Evolutionary conservation across 2,113 vertebrate genomes (phyloP), one percentile per base, ranked within the genome.

Genomic region (Trematocara nigrifrons): DNA sequence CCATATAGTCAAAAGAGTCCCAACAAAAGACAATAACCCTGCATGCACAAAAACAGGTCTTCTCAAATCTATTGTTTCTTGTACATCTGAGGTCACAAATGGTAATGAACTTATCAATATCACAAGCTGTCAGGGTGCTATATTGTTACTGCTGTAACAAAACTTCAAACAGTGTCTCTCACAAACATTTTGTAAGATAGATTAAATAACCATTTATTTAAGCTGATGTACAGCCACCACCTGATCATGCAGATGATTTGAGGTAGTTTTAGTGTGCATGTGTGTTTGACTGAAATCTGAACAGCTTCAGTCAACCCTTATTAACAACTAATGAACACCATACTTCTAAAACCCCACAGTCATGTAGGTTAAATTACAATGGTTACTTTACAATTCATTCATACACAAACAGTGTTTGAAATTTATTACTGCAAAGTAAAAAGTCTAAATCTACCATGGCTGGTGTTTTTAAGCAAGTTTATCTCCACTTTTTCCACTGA

Each of bases 1-100:
- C 86, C 93, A 94, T 94, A 89, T 59, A 91, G 86, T 93, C 88
- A 93, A 92, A 94, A 81, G 88, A 90, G 84, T 18, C 66, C 2
- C 16, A 52, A 71, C 83, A 35, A 88, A 15, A 18, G 12, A 4
- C 4, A 6, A 33, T 26, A 56, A 22, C 51, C 11, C 76, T 56
- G 31, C 18, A 57, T 7, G 18, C 45, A 18, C 83, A 59, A 89
- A 84, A 81, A 84, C 86, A 83, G 61, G 40, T 64, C 61, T 57
- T 61, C 61, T 35, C 20, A 49, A 40, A 71, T 20, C 47, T 38
- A 81, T 84, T 84, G 86, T 81, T 84, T 77, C 54, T 35, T 0
- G 13, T 38, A 59, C 64, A 80, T 80, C 79, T 45, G 77, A 54
- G 42, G 61, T 84, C 81, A 64, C 45, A 11, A 10, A 15, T 35